Evolutionary conservation across 2,888 invertebrate species (phyloP).

Genomic region (Drosophila kanekoi): DNA sequence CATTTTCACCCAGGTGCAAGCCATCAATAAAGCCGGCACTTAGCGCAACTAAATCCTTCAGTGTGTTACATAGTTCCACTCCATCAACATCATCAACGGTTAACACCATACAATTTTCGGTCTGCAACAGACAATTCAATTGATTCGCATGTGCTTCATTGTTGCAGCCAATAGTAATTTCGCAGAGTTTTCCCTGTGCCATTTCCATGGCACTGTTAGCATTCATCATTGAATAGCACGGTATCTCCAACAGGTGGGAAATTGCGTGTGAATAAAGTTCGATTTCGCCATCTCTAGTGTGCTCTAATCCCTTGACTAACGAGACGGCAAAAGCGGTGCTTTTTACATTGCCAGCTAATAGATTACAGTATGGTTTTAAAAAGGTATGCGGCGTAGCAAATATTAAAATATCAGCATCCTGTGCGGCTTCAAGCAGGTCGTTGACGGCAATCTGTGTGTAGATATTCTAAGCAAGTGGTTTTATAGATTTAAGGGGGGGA

Average conservation of each 20-base stretch:
- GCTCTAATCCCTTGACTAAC: conserved; percentile 97
- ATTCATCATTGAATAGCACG: conserved; percentile 98
- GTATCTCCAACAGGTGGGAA: conserved; percentile 91
- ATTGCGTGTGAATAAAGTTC: conserved; percentile 97
- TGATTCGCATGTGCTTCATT: conserved; percentile 91
- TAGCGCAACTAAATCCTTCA: conserved; percentile 99
- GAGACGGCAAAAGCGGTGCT: conserved; percentile 95
- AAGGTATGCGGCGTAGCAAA: conserved; percentile 99
- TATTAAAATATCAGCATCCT: conserved; percentile 95
- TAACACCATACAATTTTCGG: conserved; percentile 96
- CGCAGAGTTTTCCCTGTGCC: conserved; percentile 98
- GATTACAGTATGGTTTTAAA: conserved; percentile 92
- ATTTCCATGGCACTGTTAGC: conserved; percentile 98
- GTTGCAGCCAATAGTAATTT: conserved; percentile 97
- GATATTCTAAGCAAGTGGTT: background rate
- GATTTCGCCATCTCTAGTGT: conserved; percentile 93
- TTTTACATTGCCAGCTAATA: conserved; percentile 94
- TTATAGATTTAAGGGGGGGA: background rate
- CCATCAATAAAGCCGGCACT: conserved; percentile 99
- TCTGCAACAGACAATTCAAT: conserved; percentile 95
- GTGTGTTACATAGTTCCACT: conserved; percentile 98
- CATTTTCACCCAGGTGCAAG: conserved; percentile 96
- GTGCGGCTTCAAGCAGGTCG: conserved; percentile 94
- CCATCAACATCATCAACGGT: conserved; percentile 97
- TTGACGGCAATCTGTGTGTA: conserved; percentile 92